phyloP scores from a whole-genome alignment of 1,140 invertebrate species.

The Bombus sylvicola region DNA sequence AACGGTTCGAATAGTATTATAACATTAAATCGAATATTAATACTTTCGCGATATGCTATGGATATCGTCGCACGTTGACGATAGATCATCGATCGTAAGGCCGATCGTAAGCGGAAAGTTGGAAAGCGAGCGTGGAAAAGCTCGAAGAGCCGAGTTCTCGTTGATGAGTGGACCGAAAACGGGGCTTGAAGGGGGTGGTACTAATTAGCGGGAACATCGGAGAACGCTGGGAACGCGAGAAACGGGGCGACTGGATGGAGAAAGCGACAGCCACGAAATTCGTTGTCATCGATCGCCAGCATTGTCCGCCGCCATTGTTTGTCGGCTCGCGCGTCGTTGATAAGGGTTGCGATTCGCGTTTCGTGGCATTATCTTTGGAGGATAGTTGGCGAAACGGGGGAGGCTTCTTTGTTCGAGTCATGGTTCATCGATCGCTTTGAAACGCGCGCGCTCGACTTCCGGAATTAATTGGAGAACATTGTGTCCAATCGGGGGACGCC shows the following conservation, averaged over 20 bases:
- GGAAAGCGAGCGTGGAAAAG: neutral
- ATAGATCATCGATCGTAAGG: no score
- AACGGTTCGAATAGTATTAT: no score
- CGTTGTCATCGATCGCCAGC: conserved; percentile 63
- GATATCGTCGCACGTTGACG: no score
- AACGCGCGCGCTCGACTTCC: neutral
- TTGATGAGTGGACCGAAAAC: neutral
- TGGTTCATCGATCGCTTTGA: conserved; percentile 40
- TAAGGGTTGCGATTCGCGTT: conserved; percentile 57
- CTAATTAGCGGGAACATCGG: conserved; percentile 57
- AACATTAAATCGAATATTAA: no score
- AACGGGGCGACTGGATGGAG: conserved; percentile 37
- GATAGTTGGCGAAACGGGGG: conserved; percentile 25
- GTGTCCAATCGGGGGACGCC: neutral
- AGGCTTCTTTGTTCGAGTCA: conserved; percentile 44
- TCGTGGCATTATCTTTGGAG: conserved; percentile 50
- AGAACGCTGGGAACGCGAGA: conserved; percentile 37
- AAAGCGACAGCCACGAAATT: conserved; percentile 63
- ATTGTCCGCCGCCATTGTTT: conserved; percentile 65
- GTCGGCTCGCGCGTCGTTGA: conserved; percentile 51
- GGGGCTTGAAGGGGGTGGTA: neutral
- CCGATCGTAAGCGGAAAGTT: neutral
- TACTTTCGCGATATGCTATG: no score
- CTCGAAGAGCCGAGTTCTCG: neutral
- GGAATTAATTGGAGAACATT: conserved; percentile 20